Evolutionary conservation across 2,797 vertebrate genomes (phyloP), one percentile per base, ranked within the genome.

Genomic region (Rhinogobio ventralis): DNA sequence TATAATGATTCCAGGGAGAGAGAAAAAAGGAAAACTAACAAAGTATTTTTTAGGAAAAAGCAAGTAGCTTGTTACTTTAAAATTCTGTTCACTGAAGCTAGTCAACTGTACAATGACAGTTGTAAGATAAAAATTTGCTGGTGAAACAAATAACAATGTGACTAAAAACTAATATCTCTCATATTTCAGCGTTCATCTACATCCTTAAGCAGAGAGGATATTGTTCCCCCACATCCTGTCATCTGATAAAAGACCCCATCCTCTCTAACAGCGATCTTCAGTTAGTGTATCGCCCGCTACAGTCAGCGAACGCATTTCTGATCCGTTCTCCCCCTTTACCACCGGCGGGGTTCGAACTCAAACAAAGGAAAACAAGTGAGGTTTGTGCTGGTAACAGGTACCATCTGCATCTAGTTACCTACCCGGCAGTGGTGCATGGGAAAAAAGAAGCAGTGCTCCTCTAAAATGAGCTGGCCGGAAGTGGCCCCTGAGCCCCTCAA

Each of bases 331-430:
- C 89, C 76, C 88, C 87, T 90, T 90, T 86, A 91, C 92, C 92
- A 90, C 91, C 89, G 93, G 90, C 88, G 84, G 86, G 83, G 10
- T 83, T 91, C 90, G 88, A 89, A 91, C 89, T 94, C 87, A 92
- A 92, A 93, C 92, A 94, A 94, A 93, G 91, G 88, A 88, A 91
- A 91, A 92, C 89, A 91, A 90, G 90, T 84, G 64, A 85, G 87
- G 91, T 88, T 83, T 92, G 91, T 93, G 91, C 93, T 87, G 86
- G 91, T 92, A 94, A 92, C 93, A 94, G 93, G 93, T 94, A 94
- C 92, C 93, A 94, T 95, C 90, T 95, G 94, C 89, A 81, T 92
- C 89, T 92, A 87, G 91, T 94, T 95, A 93, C 91, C 45, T 94
- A 92, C 89, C 85, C 83, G 85, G 89, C 90, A 86, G 85, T 85